phyloP scores from a whole-genome alignment of 2,797 vertebrate species.

The Leptatherina wallacei region DNA sequence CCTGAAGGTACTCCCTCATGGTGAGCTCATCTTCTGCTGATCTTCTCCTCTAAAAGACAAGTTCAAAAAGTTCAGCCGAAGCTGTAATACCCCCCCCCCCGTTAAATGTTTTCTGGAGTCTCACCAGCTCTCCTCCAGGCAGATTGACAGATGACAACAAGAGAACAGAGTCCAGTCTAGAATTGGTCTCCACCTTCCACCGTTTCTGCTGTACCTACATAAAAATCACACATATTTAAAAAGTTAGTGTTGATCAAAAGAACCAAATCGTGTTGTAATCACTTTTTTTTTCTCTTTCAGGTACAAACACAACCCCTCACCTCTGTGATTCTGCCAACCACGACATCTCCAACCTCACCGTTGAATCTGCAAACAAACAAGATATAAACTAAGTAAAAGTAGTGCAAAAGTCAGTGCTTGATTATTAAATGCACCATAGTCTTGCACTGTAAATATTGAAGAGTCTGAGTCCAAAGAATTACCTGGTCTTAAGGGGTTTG shows the following conservation, averaged over 20 bases:
- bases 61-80: background rate
- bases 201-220: constrained; percentile 95
- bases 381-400: background rate
- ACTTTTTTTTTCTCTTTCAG: background rate
- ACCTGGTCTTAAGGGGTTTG: constrained; percentile 92
- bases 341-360: constrained; percentile 97
- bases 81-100: background rate
- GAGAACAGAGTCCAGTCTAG: constrained; percentile 93
- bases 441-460: background rate
- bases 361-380: constrained; percentile 85
- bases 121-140: constrained; percentile 96
- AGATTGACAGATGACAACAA: constrained; percentile 94
- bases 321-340: constrained; percentile 97
- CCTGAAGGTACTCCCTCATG: constrained; percentile 95
- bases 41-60: constrained; percentile 88
- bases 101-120: constrained; percentile 34
- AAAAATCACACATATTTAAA: background rate
- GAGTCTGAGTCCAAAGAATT: background rate
- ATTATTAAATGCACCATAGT: background rate
- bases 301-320: constrained; percentile 68
- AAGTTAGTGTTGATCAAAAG: background rate
- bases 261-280: background rate
- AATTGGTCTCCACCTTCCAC: constrained; percentile 98
- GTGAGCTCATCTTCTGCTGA: constrained; percentile 96
- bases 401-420: background rate